These are phyloP conservation scores for Conger conger DNA, from an alignment of 2,113 vertebrate species.

Conservation along the genomic window DNA sequence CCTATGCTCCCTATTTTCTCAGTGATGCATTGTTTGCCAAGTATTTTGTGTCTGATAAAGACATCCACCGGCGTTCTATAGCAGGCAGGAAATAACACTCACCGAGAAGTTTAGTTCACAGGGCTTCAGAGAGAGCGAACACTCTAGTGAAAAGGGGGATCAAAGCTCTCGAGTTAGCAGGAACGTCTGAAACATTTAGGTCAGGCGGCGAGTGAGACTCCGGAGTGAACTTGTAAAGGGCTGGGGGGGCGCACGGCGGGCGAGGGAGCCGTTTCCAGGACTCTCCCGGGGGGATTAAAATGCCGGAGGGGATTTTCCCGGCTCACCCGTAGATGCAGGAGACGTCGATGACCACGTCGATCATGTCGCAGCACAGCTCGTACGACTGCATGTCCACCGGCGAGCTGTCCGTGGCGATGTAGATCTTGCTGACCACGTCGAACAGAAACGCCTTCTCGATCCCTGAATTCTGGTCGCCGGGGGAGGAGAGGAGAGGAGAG, in stretches of 20 bases:
- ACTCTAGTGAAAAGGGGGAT: neutral
- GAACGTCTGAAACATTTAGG: neutral
- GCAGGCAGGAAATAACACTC: too few relatives aligned
- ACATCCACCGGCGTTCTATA: too few relatives aligned
- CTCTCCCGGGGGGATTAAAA: neutral
- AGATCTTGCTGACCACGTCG: slow-evolving; percentile 99
- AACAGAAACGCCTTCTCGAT: slow-evolving; percentile 99
- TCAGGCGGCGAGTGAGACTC: too few relatives aligned
- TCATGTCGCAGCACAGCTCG: slow-evolving; percentile 98
- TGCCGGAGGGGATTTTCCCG: neutral
- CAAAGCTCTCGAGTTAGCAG: neutral
- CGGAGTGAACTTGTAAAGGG: neutral
- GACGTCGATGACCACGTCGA: slow-evolving; percentile 97
- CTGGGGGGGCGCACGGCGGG: neutral
- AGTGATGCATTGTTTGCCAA: too few relatives aligned
- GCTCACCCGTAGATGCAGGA: slow-evolving; percentile 99
- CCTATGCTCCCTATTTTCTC: too few relatives aligned
- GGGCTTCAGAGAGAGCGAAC: too few relatives aligned
- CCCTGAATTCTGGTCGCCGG: slow-evolving; percentile 89
- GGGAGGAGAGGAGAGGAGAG: slow-evolving; percentile 39
- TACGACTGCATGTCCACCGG: slow-evolving; percentile 99
- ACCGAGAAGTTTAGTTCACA: too few relatives aligned
- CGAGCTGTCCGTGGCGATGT: slow-evolving; percentile 98
- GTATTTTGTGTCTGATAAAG: too few relatives aligned
- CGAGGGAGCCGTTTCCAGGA: neutral